Evolutionary conservation across 2,888 invertebrate species (phyloP).

Genomic region (Trachelus troglodyta): DNA sequence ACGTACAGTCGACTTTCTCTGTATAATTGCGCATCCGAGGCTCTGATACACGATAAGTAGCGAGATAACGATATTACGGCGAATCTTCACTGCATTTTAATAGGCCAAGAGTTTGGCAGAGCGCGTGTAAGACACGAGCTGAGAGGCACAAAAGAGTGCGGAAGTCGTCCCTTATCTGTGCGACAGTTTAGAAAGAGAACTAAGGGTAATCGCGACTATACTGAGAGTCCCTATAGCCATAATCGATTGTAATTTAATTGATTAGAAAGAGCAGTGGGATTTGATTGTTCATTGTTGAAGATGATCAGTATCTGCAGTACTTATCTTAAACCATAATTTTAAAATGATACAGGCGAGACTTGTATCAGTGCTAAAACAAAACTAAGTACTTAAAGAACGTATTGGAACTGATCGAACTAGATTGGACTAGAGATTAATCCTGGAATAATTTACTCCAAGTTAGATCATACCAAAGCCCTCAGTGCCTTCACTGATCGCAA

Average conservation of each 20-base stretch:
- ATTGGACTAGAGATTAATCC: slow-evolving; percentile 27
- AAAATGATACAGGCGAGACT: background rate
- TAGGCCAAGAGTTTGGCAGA: no score
- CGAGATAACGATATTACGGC: no score
- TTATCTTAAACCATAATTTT: background rate
- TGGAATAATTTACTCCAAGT: slow-evolving; percentile 29
- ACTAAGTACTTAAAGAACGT: slow-evolving; percentile 31
- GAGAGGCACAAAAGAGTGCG: no score
- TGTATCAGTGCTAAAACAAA: slow-evolving; percentile 7
- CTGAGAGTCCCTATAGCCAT: no score
- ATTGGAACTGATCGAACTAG: slow-evolving; percentile 11
- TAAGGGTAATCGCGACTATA: no score
- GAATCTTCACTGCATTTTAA: no score
- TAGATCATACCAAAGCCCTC: slow-evolving; percentile 90
- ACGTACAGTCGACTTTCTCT: no score
- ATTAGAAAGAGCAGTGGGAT: background rate
- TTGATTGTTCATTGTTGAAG: background rate
- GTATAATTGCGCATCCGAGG: no score
- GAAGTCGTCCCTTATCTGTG: no score
- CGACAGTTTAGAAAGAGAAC: no score
- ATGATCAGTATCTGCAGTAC: background rate
- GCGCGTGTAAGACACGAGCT: no score
- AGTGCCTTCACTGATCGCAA: slow-evolving; percentile 95
- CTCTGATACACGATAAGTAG: no score
- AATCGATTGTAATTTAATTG: background rate